These are phyloP conservation scores for Elmis aenea DNA, from an alignment of 2,888 invertebrate species.

Conservation along the genomic window DNA sequence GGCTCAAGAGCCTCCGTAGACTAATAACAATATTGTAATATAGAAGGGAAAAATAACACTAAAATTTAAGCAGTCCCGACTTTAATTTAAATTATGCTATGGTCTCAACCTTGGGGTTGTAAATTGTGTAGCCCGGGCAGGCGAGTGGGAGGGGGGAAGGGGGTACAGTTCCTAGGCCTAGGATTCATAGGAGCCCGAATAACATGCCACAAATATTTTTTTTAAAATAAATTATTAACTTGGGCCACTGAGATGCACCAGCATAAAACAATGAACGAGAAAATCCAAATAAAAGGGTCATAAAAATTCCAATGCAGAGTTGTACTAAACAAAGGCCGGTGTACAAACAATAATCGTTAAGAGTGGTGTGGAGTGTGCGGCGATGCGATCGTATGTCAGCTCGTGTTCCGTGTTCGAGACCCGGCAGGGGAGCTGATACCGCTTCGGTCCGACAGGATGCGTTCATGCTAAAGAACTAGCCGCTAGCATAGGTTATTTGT, in stretches of 20 bases:
- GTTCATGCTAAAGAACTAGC: slow-evolving; percentile 19
- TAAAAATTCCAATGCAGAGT: slow-evolving; percentile 31
- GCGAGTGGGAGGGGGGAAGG: too few relatives aligned
- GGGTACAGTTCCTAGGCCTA: too few relatives aligned
- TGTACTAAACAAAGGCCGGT: slow-evolving; percentile 31
- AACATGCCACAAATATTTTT: too few relatives aligned
- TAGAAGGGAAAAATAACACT: too few relatives aligned
- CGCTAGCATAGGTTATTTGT: slow-evolving; percentile 16
- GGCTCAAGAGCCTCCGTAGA: too few relatives aligned
- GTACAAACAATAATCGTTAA: slow-evolving; percentile 33
- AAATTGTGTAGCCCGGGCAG: too few relatives aligned
- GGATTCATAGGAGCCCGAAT: too few relatives aligned
- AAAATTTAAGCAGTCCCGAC: too few relatives aligned
- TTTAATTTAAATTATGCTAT: too few relatives aligned
- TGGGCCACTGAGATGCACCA: slow-evolving; percentile 3
- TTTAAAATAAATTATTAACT: background rate
- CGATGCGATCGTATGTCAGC: slow-evolving; percentile 33
- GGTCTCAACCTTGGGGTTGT: too few relatives aligned
- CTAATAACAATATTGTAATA: too few relatives aligned
- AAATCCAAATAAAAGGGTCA: slow-evolving; percentile 27
- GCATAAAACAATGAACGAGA: slow-evolving; percentile 26
- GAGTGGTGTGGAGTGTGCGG: slow-evolving; percentile 30
- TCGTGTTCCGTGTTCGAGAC: slow-evolving; percentile 33
- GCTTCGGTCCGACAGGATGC: slow-evolving; percentile 20
- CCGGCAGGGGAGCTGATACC: slow-evolving; percentile 27